Conservation (phyloP, 2,888 invertebrate species). For the Leucoptera coffeella region DNA sequence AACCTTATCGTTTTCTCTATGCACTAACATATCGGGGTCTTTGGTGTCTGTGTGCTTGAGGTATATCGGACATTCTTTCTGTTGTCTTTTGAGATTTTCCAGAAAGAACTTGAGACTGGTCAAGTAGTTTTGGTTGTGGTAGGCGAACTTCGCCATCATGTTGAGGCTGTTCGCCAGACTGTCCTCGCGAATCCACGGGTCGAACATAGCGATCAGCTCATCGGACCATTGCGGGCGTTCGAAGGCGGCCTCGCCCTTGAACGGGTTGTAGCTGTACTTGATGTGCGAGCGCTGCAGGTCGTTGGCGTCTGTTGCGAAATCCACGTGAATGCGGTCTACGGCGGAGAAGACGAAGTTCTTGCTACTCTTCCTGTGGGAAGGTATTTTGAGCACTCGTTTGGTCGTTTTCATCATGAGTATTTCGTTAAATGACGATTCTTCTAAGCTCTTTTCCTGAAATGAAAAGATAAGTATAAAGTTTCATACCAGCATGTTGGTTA, state of each 20-base stretch:
- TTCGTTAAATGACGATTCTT: too few relatives aligned
- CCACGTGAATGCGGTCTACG: slow-evolving; percentile 28
- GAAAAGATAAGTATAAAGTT: too few relatives aligned
- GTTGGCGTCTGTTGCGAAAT: slow-evolving; percentile 32
- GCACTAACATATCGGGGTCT: slow-evolving; percentile 9
- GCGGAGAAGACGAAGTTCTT: slow-evolving; percentile 34
- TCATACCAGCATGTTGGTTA: too few relatives aligned
- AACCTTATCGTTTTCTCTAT: slow-evolving; percentile 12
- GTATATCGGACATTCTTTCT: slow-evolving; percentile 15
- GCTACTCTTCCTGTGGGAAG: slow-evolving; percentile 30
- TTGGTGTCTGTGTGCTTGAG: slow-evolving; percentile 16
- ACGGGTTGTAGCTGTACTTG: slow-evolving; percentile 21
- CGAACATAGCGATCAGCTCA: slow-evolving; percentile 23
- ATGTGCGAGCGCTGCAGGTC: slow-evolving; percentile 20
- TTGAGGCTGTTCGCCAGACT: slow-evolving; percentile 20
- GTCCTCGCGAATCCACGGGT: slow-evolving; percentile 27
- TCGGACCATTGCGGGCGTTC: slow-evolving; percentile 33
- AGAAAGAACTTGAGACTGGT: slow-evolving; percentile 25
- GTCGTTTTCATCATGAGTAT: slow-evolving; percentile 66
- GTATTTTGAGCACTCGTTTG: slow-evolving; percentile 65
- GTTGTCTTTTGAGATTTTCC: slow-evolving; percentile 17
- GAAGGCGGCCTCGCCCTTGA: slow-evolving; percentile 23
- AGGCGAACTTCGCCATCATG: slow-evolving; percentile 35
- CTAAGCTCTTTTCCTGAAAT: background rate
- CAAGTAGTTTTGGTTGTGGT: slow-evolving; percentile 21